Evolutionary conservation across 2,888 invertebrate genomes (phyloP).

Genomic region (Gari tellinella): DNA sequence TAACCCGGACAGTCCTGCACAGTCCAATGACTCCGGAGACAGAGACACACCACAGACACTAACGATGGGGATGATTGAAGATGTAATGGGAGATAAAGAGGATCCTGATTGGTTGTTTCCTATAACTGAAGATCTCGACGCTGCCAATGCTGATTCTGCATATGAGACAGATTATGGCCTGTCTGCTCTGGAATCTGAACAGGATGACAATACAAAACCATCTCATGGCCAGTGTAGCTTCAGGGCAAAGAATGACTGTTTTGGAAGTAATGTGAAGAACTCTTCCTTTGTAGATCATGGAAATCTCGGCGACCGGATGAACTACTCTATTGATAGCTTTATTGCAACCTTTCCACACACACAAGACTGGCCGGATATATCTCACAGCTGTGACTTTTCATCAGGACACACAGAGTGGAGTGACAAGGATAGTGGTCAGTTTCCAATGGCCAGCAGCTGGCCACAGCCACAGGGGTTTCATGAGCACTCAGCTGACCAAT

Average conservation of each 20-base stretch:
- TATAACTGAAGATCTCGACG: constrained; percentile 43
- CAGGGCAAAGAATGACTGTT: neutral
- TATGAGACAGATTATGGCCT: constrained; percentile 60
- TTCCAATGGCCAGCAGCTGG: neutral
- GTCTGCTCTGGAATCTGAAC: constrained; percentile 26
- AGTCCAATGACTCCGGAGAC: constrained; percentile 8
- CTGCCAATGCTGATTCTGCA: constrained; percentile 59
- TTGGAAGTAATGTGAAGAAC: neutral
- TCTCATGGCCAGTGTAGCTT: constrained; percentile 2
- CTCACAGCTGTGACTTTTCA: constrained; percentile 1
- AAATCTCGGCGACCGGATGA: constrained; percentile 28
- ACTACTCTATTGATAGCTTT: constrained; percentile 47
- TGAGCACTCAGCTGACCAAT: neutral
- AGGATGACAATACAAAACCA: constrained; percentile 14
- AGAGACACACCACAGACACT: constrained; percentile 52
- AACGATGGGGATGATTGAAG: constrained; percentile 53
- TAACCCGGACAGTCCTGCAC: constrained; percentile 27
- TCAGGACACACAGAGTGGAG: neutral
- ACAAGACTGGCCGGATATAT: constrained; percentile 57
- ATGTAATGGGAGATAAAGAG: constrained; percentile 54
- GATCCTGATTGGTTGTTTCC: constrained; percentile 19
- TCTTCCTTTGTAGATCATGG: constrained; percentile 16
- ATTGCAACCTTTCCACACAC: constrained; percentile 56
- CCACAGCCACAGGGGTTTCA: neutral
- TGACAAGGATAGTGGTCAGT: neutral